phyloP scores from a whole-genome alignment of 2,113 vertebrate genomes.

The Syrmaticus mikado region DNA sequence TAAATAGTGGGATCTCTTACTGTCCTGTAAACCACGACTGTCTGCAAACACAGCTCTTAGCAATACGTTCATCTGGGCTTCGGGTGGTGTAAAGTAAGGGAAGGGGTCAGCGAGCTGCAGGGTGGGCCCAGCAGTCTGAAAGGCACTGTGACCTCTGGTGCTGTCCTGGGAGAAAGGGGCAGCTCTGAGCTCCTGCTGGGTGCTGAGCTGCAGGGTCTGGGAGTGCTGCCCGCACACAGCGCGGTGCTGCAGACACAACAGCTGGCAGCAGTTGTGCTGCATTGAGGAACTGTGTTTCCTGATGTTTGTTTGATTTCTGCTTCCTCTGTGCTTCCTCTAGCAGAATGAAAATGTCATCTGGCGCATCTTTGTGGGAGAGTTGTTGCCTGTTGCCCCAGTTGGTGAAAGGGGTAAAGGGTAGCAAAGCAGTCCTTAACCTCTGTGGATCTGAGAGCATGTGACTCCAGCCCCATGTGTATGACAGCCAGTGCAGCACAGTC shows the following conservation, averaged over 20 bases:
- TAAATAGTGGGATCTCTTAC: not conserved
- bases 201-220: not conserved
- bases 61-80: accelerated
- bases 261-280: no score
- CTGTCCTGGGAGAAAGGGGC: not conserved
- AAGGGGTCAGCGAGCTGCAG: not conserved
- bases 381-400: not conserved
- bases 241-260: not conserved
- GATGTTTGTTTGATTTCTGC: accelerated
- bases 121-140: not conserved
- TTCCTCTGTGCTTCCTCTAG: not conserved
- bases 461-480: not conserved
- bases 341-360: not conserved
- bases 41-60: not conserved
- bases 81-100: accelerated
- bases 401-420: not conserved
- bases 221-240: not conserved
- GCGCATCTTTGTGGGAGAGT: not conserved
- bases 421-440: not conserved
- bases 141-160: not conserved
- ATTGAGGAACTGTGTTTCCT: not conserved
- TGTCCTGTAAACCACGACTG: not conserved
- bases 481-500: not conserved
- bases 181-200: not conserved
- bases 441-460: not conserved